Percentiles rank a stretch among this genome's conserved stretches.
Conservation (phyloP, 1,140 invertebrate genomes). For the silkworm (Bombyx mori) region DNA sequence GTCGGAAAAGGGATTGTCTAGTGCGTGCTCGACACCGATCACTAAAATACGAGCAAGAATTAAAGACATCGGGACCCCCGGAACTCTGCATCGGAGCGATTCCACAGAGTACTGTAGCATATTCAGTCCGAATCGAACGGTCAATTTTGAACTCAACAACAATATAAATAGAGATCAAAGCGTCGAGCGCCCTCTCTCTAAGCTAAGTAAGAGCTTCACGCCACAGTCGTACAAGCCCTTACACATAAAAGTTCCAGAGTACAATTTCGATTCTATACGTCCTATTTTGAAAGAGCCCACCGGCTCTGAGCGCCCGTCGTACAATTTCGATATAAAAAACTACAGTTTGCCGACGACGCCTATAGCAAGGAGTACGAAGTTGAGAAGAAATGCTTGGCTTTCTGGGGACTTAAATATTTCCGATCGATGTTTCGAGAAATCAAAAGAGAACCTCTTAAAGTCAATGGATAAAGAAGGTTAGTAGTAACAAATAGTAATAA, state of each 20-base stretch:
- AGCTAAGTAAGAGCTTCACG: conserved; percentile 59
- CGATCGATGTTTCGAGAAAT: conserved; percentile 27
- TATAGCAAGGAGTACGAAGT: conserved; percentile 64
- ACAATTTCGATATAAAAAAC: conserved; percentile 65
- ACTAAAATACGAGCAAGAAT: conserved; percentile 38
- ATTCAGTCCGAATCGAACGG: conserved; percentile 48
- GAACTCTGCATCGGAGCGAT: conserved; percentile 55
- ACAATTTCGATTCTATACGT: conserved; percentile 52
- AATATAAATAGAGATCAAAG: conserved; percentile 27
- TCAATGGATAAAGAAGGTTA: conserved; percentile 12
- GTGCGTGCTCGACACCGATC: conserved; percentile 55
- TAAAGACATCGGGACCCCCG: conserved; percentile 46
- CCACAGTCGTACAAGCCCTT: conserved; percentile 65
- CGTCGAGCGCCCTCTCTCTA: conserved; percentile 32
- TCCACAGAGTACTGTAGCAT: conserved; percentile 69
- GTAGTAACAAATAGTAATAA: too few species aligned
- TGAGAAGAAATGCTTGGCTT: conserved; percentile 67
- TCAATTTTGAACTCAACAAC: conserved; percentile 29
- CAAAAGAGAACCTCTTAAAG: conserved; percentile 10
- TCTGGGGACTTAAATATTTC: conserved; percentile 46
- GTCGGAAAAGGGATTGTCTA: conserved; percentile 40
- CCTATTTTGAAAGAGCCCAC: conserved; percentile 43
- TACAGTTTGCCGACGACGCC: conserved; percentile 63
- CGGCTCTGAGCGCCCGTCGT: conserved; percentile 34
- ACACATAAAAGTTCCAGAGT: conserved; percentile 63